Evolutionary conservation across 2,113 vertebrate genomes (phyloP), one percentile per base, ranked within the genome.

Genomic region (Gila orcuttii): DNA sequence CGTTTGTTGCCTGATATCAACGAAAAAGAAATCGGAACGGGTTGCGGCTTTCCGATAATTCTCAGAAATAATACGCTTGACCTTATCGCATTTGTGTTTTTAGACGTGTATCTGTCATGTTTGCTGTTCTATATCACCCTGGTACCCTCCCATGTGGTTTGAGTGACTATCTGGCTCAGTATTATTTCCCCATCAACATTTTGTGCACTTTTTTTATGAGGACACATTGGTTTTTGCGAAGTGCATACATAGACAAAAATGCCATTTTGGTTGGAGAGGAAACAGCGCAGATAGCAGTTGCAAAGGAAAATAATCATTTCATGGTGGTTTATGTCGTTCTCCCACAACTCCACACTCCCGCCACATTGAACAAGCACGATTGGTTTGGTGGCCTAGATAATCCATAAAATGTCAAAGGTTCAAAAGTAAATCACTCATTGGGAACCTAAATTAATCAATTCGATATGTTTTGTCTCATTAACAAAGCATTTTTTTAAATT

Each of bases 31-130:
- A 86, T 89, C 80, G 88, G 92, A 92, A 93, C 90, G 86, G 74
- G 89, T 82, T 92, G 94, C 90, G 91, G 92, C 90, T 89, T 87
- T 91, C 73, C 68, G 81, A 90, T 2, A 87, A 74, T 94, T 95
- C 93, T 93, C 88, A 93, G 94, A 94, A 95, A 94, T 92, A 93
- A 91, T 93, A 85, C 64, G 80, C 89, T 87, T 11, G 89, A 85
- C 74, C 75, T 93, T 94, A 95, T 95, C 95, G 82, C 60, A 87
- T 39, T 8, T 28, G 76, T 86, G 83, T 87, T 81, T 86, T 76
- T 76, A 47, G 42, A 71, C 52, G 73, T 79, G 64, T 75, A 79
- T 78, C 66, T 87, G 50, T 86, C 86, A 13, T 66, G 36, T 86
- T 86, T 81, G 75, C 88, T 88, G 79, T 89, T 89, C 64, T 89